phyloP scores from a whole-genome alignment of 2,113 vertebrate species.

The Phalacrocorax aristotelis region DNA sequence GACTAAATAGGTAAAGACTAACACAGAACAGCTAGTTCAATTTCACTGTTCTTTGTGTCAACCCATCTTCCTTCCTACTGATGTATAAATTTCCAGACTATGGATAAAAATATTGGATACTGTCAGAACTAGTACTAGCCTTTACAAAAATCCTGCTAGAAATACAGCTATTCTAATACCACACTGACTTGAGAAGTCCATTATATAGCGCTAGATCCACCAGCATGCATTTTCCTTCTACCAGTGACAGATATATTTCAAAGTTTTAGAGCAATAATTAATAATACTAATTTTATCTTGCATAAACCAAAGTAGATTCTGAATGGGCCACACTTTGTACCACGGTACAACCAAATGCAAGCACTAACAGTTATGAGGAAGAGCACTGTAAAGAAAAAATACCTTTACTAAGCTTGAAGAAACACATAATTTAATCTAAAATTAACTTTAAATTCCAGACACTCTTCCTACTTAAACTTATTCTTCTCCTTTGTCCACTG shows the following conservation, averaged over 20 bases:
- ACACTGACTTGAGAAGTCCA: neutral
- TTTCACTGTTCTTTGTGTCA: neutral
- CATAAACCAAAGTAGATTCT: neutral
- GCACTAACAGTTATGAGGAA: neutral
- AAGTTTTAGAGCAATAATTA: neutral
- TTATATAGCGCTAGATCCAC: neutral
- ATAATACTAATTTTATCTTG: neutral
- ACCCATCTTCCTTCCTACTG: neutral
- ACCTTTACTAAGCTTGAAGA: neutral
- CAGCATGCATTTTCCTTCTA: neutral
- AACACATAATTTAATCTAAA: neutral
- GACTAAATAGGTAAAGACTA: neutral
- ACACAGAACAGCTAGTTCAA: neutral
- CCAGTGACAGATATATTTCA: neutral
- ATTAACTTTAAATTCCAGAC: neutral
- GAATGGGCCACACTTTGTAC: neutral
- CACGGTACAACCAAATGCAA: neutral
- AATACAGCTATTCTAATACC: neutral
- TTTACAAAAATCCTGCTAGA: neutral
- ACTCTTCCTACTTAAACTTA: neutral
- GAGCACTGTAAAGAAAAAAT: neutral
- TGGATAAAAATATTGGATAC: neutral
- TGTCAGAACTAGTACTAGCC: neutral
- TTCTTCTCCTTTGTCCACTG: neutral
- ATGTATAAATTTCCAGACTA: neutral